Evolutionary conservation across 2,797 vertebrate species (phyloP).

Genomic region (Oreochromis mossambicus): DNA sequence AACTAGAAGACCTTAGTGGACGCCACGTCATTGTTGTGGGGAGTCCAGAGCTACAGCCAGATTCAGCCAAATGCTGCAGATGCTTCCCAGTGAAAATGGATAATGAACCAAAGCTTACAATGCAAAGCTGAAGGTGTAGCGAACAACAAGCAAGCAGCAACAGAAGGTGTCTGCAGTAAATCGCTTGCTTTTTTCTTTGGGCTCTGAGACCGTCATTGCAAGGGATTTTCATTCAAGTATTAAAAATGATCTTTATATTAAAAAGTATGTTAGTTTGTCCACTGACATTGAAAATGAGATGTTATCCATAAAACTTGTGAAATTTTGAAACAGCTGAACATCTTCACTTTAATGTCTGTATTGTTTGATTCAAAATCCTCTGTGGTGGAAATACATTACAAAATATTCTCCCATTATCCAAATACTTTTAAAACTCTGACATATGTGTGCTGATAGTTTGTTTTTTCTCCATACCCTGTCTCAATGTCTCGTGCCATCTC

Average conservation of each 20-base stretch:
- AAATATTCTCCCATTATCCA: not conserved
- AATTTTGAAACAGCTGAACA: not conserved
- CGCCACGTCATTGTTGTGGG: not conserved
- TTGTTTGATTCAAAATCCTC: not conserved
- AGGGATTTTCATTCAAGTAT: not conserved
- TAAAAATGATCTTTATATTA: not conserved
- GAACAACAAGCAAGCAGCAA: not conserved
- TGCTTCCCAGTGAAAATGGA: not conserved
- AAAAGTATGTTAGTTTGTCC: not conserved
- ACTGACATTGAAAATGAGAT: not conserved
- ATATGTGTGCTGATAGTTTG: not conserved
- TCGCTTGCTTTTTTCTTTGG: not conserved
- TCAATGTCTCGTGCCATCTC: not conserved
- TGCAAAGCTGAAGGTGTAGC: not conserved
- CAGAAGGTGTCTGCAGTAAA: not conserved
- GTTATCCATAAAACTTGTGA: not conserved
- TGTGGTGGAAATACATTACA: rapidly evolving
- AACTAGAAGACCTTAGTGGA: not conserved
- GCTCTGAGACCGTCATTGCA: rapidly evolving
- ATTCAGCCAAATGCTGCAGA: not conserved
- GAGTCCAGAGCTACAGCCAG: not conserved
- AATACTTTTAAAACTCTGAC: not conserved
- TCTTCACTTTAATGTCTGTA: not conserved
- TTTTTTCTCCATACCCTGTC: not conserved
- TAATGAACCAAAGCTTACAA: not conserved